phyloP scores from a whole-genome alignment of 2,888 invertebrate species.

The Elysia crispata region DNA sequence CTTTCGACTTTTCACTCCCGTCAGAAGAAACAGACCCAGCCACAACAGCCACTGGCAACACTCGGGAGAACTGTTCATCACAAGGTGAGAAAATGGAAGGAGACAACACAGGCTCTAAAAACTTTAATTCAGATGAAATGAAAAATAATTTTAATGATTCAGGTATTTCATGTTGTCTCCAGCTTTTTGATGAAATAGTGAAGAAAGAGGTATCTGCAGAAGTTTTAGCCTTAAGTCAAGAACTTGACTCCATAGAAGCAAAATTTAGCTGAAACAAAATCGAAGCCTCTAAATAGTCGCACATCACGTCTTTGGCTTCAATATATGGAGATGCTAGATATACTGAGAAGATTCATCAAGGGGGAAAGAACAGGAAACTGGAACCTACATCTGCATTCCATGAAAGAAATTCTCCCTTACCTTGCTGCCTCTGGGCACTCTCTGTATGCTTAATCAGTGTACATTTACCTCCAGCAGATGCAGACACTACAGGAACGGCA shows the following conservation, averaged over 20 bases:
- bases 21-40: constrained; percentile 4
- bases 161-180: neutral
- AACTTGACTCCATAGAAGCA: neutral
- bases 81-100: constrained; percentile 1
- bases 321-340: constrained; percentile 1
- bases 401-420: neutral
- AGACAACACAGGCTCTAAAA: constrained; percentile 9
- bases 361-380: neutral
- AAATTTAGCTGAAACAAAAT: constrained; percentile 1
- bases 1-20: neutral
- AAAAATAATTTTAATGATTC: neutral
- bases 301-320: constrained; percentile 4
- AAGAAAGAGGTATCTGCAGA: neutral
- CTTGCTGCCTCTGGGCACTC: constrained; percentile 4
- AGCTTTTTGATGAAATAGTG: neutral
- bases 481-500: constrained; percentile 1
- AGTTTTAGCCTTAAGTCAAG: neutral
- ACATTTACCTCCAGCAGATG: constrained; percentile 9
- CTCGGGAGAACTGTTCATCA: neutral
- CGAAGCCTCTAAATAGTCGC: neutral
- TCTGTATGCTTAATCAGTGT: constrained; percentile 1
- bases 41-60: neutral
- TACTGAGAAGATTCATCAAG: constrained; percentile 1
- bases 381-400: constrained; percentile 1
- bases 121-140: too few species aligned